Evolutionary conservation across 1,140 invertebrate genomes (phyloP).

Genomic region (Neuroterus valhalla): DNA sequence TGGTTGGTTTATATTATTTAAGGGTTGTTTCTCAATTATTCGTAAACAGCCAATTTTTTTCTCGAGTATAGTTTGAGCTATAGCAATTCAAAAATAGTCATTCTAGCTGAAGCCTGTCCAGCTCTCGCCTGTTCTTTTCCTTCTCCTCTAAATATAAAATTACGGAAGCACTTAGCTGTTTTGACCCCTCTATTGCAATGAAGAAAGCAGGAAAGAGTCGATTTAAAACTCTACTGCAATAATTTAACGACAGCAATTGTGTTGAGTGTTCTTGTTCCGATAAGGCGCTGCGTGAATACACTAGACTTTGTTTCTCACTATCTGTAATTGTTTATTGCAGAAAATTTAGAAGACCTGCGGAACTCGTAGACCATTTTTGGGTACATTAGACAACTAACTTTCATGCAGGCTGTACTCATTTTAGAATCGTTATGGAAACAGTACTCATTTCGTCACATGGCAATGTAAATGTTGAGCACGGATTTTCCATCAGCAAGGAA

Average conservation of each 20-base stretch:
- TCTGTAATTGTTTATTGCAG: neutral
- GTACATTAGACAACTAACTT: neutral
- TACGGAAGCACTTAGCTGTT: conserved; percentile 20
- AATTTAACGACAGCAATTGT: neutral
- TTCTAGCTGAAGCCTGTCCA: no score
- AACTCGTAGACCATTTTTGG: conserved; percentile 34
- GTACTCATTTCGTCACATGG: conserved; percentile 34
- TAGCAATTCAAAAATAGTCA: no score
- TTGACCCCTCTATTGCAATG: conserved; percentile 9
- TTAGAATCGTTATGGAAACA: conserved; percentile 33
- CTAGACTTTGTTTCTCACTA: neutral
- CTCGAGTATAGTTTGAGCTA: no score
- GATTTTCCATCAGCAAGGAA: conserved; percentile 42
- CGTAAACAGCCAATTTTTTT: no score
- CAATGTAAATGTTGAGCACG: conserved; percentile 26
- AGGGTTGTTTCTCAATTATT: no score
- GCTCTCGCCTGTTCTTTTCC: no score
- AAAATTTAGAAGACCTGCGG: neutral
- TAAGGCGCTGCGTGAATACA: neutral
- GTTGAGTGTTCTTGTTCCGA: neutral
- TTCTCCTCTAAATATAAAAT: conserved; percentile 26
- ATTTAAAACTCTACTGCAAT: conserved; percentile 2
- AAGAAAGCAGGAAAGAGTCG: neutral
- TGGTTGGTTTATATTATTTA: no score
- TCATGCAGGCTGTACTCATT: neutral